Conservation (phyloP, 2,113 vertebrate species). For the Fukomys damarensis region DNA sequence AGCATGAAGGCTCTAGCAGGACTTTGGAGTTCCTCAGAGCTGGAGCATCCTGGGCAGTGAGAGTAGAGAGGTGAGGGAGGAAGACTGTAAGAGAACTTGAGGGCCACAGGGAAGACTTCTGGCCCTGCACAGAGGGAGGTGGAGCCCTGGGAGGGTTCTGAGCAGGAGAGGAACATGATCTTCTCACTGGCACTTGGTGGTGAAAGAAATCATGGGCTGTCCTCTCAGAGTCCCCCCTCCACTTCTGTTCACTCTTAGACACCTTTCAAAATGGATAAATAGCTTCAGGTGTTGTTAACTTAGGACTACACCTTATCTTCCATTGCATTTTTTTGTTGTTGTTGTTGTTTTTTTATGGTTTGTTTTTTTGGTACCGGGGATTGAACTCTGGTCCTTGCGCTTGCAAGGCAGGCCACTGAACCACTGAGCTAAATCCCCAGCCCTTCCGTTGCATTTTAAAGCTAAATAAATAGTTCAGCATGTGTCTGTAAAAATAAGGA, state of each 20-base stretch:
- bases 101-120: not conserved
- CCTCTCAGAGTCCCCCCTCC: not conserved
- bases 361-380: too few species aligned
- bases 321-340: not conserved
- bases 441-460: not conserved
- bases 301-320: not conserved
- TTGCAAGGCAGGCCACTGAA: too few species aligned
- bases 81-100: not conserved
- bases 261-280: not conserved
- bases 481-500: conserved; percentile 18
- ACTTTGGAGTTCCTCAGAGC: not conserved
- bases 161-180: not conserved
- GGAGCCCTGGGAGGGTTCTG: not conserved
- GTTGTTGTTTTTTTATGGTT: not conserved
- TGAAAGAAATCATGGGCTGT: not conserved
- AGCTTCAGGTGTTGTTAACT: not conserved
- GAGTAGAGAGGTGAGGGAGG: not conserved
- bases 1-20: not conserved
- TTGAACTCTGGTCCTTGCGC: too few species aligned
- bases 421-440: too few species aligned
- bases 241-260: not conserved
- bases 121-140: not conserved
- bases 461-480: not conserved
- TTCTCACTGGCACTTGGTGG: not conserved
- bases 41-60: not conserved